Conservation (phyloP, 2,888 invertebrate species). For the Trichogramma dendrolimi region DNA sequence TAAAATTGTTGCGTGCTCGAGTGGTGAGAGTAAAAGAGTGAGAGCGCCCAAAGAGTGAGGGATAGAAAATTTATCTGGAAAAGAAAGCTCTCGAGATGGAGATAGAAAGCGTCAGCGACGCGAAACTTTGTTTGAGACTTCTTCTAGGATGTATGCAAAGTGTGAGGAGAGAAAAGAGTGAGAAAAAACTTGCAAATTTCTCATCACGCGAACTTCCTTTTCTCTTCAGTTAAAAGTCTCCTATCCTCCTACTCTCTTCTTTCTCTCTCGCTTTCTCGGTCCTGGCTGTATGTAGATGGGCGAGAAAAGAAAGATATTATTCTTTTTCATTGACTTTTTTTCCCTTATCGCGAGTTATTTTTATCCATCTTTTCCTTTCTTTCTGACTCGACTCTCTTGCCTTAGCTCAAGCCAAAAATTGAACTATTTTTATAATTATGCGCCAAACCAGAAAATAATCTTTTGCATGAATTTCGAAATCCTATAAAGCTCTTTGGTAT, state of each 20-base stretch:
- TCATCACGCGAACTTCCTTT: slow-evolving; percentile 26
- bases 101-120: slow-evolving; percentile 16
- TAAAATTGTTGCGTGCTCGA: slow-evolving; percentile 20
- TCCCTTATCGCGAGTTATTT: not conserved
- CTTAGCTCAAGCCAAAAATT: too few species aligned
- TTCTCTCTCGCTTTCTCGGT: not conserved
- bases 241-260: slow-evolving; percentile 1
- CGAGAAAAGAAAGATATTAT: too few species aligned
- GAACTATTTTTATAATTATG: too few species aligned
- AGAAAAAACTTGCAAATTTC: slow-evolving; percentile 26
- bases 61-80: slow-evolving; percentile 27
- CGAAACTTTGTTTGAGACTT: slow-evolving; percentile 27
- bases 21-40: not conserved
- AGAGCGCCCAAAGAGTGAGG: too few species aligned
- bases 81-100: not conserved
- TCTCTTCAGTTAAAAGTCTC: not conserved
- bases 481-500: too few species aligned
- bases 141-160: slow-evolving; percentile 10
- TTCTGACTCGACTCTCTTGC: not conserved
- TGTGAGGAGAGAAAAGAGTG: slow-evolving; percentile 20
- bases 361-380: not conserved
- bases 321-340: slow-evolving; percentile 1
- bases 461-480: too few species aligned
- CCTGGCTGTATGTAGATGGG: too few species aligned
- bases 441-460: too few species aligned